Percentiles rank a stretch among this genome's conserved stretches.
Evolutionary conservation across 1,140 invertebrate genomes (phyloP).

Genomic region (Scylla paramamosain): DNA sequence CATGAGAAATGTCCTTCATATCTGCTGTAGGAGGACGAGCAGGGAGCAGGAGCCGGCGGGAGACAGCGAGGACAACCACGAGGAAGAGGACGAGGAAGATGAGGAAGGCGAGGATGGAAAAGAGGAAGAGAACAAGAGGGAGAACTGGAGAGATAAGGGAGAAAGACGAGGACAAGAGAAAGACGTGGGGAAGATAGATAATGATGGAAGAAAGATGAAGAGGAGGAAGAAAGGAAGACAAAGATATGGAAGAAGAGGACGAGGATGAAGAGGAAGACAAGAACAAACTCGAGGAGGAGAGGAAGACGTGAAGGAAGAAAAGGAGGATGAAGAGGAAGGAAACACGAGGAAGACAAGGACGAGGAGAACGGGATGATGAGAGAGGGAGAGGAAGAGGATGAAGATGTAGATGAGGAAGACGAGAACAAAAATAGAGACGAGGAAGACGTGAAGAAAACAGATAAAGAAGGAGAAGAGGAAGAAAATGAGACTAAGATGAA

Average conservation of each 20-base stretch:
- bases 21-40: slow-evolving; percentile 38
- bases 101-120: neutral
- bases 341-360: neutral
- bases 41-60: slow-evolving; percentile 36
- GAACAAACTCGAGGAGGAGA: neutral
- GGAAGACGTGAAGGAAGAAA: neutral
- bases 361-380: neutral
- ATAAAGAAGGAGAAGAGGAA: neutral
- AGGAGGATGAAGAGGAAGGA: neutral
- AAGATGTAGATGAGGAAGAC: no score
- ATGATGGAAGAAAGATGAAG: neutral
- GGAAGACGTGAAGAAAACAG: neutral
- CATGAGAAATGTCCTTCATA: slow-evolving; percentile 70
- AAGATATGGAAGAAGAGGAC: neutral
- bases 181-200: neutral
- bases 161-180: neutral
- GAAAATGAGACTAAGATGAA: neutral
- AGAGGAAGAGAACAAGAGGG: neutral
- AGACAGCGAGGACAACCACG: neutral
- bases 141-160: neutral
- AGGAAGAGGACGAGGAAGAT: slow-evolving; percentile 11
- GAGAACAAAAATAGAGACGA: no score
- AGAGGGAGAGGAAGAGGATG: no score
- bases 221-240: neutral
- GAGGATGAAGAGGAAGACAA: neutral